Base-by-base conservation (phyloP, 2,797 vertebrate species). In the Rousettus madagascariensis region DNA sequence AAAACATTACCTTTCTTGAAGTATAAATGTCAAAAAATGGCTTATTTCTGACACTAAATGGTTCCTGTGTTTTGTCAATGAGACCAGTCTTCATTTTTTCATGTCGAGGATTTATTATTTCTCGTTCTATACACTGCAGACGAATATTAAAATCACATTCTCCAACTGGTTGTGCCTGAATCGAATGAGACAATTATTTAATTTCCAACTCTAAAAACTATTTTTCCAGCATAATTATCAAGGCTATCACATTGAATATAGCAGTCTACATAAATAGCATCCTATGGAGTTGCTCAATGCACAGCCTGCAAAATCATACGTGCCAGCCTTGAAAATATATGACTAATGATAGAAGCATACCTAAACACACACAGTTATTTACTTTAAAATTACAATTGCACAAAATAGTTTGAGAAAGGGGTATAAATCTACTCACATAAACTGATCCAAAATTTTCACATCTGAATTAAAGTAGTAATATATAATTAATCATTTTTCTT, bases 51-150 rank as follows among this genome's bases (percentile, higher is more conserved):
- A 99, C 99, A 93, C 99, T 99, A 97, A 99, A 99, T 0, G 99
- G 99, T 96, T 99, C 99, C 97, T 99, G 99, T 91, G 99, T 98
- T 98, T 99, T 99, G 98, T 99, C 99, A 26, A 99, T 99, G 96
- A 99, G 99, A 77, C 99, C 99, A 6, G 94, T 99, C 98, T 99
- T 99, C 99, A 99, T 99, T 98, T 99, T 99, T 95, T 99, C 99
- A 91, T 99, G 99, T 19, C 99, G 99, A 46, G 99, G 99, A 95
- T 98, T 99, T 98, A 99, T 99, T 1, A 99, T 99, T 98, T 99
- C 99, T 96, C 99, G 99, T 98, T 99, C 99, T 97, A 99, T 99
- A 98, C 99, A 99, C 22, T 99, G 96, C 86, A 99, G 98, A 16
- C 99, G 98, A 96, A 99, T 98, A 92, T 99, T 99, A 98, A 99